These are phyloP conservation scores for Oenanthe melanoleuca DNA, from an alignment of 2,113 vertebrate species.

Conservation along the genomic window DNA sequence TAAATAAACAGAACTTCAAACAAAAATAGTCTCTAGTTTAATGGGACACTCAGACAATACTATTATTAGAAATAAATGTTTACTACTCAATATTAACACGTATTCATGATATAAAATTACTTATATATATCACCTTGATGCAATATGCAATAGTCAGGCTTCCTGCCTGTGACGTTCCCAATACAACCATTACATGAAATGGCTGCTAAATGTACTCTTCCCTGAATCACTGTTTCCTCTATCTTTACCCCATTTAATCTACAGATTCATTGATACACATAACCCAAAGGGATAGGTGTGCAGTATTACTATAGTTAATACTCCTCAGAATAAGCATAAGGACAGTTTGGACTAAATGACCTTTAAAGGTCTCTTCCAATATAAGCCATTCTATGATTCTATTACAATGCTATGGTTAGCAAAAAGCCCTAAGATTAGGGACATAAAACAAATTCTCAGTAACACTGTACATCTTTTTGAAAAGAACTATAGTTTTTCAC, in stretches of 20 bases:
- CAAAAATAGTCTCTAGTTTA: not conserved
- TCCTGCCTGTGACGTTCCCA: not conserved
- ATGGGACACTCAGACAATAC: not conserved
- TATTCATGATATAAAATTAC: not conserved
- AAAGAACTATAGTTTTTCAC: not conserved
- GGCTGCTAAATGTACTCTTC: not conserved
- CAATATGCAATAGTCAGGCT: not conserved
- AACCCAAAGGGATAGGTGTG: not conserved
- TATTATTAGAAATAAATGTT: not conserved
- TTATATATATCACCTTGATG: not conserved
- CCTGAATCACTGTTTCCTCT: not conserved
- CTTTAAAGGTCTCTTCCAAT: not conserved
- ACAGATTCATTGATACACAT: not conserved
- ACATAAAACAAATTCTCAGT: not conserved
- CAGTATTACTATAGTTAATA: not conserved
- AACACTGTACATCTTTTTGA: not conserved
- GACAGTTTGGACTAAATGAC: not conserved
- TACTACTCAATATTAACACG: not conserved
- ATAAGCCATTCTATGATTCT: not conserved
- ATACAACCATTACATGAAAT: not conserved
- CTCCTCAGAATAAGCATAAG: not conserved
- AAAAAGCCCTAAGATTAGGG: not conserved
- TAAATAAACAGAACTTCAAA: not conserved
- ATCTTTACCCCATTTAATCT: not conserved
- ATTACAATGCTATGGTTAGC: accelerated